These are phyloP conservation scores for Stichodactyla mertensii DNA, from an alignment of 64 coral and sea anemone genomes.

Conservation along the genomic window DNA sequence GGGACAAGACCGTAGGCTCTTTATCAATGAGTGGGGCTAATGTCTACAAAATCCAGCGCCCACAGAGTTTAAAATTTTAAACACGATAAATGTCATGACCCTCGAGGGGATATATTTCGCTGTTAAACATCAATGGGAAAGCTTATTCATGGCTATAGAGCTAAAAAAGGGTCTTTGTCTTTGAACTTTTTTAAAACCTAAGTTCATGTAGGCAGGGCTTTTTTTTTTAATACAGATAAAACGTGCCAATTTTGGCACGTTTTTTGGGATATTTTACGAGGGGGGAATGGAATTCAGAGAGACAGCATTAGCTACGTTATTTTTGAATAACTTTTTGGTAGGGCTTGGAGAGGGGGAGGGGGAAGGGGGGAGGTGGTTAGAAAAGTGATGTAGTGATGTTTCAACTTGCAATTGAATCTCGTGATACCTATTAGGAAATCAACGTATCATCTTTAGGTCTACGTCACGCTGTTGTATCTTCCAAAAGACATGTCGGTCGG, in stretches of 20 bases:
- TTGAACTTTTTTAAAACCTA: background rate
- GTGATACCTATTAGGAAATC: background rate
- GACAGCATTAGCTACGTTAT: background rate
- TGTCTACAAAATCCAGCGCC: background rate
- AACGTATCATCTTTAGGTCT: background rate
- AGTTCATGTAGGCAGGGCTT: background rate
- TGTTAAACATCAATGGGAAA: background rate
- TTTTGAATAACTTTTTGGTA: background rate
- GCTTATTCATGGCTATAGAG: background rate
- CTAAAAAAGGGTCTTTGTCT: background rate
- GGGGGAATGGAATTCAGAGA: background rate
- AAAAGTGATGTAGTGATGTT: background rate
- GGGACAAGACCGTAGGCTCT: background rate
- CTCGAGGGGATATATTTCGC: background rate
- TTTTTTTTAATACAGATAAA: background rate
- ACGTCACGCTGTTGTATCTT: constrained; percentile 16
- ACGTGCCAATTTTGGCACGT: background rate
- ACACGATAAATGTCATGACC: background rate
- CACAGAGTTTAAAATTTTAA: background rate
- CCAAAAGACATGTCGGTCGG: background rate
- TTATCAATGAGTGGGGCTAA: background rate
- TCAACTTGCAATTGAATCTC: background rate
- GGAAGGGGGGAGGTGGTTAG: background rate
- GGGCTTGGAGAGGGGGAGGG: background rate
- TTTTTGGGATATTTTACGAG: background rate